Conservation (phyloP, 2,797 vertebrate species). For the Todus mexicanus region DNA sequence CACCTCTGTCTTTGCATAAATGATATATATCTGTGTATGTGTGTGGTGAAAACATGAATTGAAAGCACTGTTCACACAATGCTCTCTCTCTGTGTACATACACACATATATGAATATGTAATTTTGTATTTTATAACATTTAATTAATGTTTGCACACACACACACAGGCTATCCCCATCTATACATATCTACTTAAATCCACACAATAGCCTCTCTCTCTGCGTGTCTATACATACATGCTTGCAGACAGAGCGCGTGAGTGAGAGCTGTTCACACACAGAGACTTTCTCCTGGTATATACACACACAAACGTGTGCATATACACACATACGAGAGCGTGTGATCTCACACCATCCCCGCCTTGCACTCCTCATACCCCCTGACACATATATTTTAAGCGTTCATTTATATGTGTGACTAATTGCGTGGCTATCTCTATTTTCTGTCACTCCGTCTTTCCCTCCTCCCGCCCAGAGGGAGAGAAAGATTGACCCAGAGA, state of each 20-base stretch:
- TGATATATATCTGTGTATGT: background rate
- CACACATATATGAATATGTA: background rate
- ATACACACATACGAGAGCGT: no score
- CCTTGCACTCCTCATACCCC: no score
- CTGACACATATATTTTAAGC: background rate
- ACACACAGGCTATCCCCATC: no score
- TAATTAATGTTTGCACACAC: background rate
- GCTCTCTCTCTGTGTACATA: background rate
- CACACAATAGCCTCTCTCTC: background rate
- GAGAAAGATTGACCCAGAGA: background rate
- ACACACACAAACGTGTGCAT: accelerated
- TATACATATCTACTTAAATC: background rate
- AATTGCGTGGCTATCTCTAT: background rate
- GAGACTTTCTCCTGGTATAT: background rate
- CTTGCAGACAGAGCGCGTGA: background rate
- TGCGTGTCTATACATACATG: no score
- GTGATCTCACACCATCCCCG: background rate
- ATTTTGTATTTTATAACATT: background rate
- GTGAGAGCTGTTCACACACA: background rate
- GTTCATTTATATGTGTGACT: background rate
- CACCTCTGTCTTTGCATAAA: background rate
- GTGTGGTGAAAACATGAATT: no score
- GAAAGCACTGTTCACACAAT: no score
- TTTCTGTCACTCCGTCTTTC: background rate
- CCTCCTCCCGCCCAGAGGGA: background rate